Conservation (phyloP, 2,113 vertebrate species). For the Triplophysa siluroides region DNA sequence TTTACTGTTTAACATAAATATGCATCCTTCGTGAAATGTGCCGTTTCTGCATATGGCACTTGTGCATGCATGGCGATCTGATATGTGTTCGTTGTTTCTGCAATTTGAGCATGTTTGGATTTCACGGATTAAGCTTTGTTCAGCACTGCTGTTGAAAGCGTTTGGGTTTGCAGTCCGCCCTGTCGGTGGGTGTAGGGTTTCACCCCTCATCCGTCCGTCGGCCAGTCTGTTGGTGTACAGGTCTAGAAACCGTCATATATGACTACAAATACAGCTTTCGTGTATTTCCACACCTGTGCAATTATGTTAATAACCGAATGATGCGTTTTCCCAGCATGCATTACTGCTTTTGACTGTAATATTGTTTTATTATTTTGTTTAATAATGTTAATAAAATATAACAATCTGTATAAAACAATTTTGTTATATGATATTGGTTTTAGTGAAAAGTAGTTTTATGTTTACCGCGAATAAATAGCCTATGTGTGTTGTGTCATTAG, state of each 20-base stretch:
- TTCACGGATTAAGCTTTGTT: slow-evolving; percentile 29
- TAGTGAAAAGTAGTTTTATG: too few relatives aligned
- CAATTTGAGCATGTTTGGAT: not conserved
- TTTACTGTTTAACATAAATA: not conserved
- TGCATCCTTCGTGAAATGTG: not conserved
- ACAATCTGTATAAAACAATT: too few relatives aligned
- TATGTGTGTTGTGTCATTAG: too few relatives aligned
- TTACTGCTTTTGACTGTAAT: not conserved
- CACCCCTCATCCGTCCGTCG: slow-evolving; percentile 58
- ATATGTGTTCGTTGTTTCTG: slow-evolving; percentile 7
- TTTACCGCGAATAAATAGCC: too few relatives aligned
- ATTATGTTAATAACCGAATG: not conserved
- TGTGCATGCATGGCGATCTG: not conserved
- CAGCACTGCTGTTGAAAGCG: not conserved
- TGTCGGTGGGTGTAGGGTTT: slow-evolving; percentile 63
- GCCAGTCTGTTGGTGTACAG: slow-evolving; percentile 44
- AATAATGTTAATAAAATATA: too few relatives aligned
- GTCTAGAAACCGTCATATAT: not conserved
- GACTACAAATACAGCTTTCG: not conserved
- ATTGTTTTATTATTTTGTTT: too few relatives aligned
- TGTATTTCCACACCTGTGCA: not conserved
- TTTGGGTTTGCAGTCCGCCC: slow-evolving; percentile 46
- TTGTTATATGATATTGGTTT: not conserved
- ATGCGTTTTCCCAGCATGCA: not conserved
- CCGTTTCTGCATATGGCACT: not conserved